Percentiles rank a stretch among this genome's conserved stretches.
These are phyloP conservation scores for Hypothenemus hampei DNA, from an alignment of 1,140 invertebrate species.

Conservation along the genomic window DNA sequence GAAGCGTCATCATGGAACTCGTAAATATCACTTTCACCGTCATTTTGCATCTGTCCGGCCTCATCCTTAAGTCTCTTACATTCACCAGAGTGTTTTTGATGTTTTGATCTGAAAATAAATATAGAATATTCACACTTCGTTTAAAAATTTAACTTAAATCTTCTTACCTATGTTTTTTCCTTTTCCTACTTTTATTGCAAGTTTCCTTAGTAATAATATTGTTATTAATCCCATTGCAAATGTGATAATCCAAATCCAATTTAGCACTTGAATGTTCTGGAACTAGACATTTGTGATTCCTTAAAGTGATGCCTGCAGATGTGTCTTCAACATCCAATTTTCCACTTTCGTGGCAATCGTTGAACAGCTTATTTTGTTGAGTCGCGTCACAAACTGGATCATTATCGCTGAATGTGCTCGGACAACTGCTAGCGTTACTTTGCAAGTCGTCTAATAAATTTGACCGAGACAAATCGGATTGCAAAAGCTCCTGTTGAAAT, in stretches of 20 bases:
- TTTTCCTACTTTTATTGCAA: neutral
- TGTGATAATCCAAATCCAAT: constrained; percentile 6
- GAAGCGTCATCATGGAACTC: constrained; percentile 47
- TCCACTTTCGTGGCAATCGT: constrained; percentile 42
- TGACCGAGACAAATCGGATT: constrained; percentile 35
- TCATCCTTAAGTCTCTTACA: too few relatives aligned
- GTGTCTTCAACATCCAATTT: constrained; percentile 25
- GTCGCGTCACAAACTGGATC: constrained; percentile 43
- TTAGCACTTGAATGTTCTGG: constrained; percentile 6
- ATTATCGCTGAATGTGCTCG: constrained; percentile 44
- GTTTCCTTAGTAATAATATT: neutral
- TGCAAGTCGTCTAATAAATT: constrained; percentile 45
- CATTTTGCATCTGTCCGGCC: constrained; percentile 20
- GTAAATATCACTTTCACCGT: constrained; percentile 43
- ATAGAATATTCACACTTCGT: neutral
- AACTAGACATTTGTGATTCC: constrained; percentile 53
- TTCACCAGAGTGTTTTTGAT: constrained; percentile 1
- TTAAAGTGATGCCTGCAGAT: constrained; percentile 53
- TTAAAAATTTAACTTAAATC: neutral
- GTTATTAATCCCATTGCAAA: constrained; percentile 17
- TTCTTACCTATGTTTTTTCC: constrained; percentile 5
- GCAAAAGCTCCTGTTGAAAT: constrained; percentile 32
- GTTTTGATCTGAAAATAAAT: neutral
- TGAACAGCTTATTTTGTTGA: constrained; percentile 39
- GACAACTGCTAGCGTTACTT: constrained; percentile 45